Conservation (phyloP, 2,797 vertebrate species). For the Antrozous pallidus region DNA sequence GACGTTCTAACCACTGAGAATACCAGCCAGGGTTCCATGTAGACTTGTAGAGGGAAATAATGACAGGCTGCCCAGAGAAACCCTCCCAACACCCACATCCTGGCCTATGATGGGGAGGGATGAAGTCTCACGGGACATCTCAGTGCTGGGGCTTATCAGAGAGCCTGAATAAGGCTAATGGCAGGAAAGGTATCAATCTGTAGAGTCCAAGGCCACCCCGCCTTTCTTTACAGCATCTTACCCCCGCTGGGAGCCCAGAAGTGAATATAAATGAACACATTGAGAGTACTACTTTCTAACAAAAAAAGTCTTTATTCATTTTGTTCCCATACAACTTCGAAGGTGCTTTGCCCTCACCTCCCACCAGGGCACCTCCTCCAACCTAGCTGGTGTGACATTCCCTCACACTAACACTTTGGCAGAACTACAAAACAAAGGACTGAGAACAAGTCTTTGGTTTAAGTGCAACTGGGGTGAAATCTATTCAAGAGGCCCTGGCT, state of each 20-base stretch:
- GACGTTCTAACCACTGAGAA: neutral
- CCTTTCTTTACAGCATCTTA: neutral
- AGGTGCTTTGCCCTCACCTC: neutral
- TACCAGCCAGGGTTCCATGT: neutral
- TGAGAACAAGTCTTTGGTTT: neutral
- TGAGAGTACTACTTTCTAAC: neutral
- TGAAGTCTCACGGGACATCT: neutral
- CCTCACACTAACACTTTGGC: neutral
- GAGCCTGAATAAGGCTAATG: neutral
- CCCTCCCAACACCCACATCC: neutral
- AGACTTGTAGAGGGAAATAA: neutral
- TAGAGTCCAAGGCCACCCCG: neutral
- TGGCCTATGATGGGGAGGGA: neutral
- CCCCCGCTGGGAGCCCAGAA: neutral
- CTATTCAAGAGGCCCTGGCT: neutral
- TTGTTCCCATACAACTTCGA: slow-evolving; percentile 33
- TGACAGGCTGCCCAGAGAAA: neutral
- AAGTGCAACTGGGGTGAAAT: neutral
- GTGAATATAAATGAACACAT: neutral
- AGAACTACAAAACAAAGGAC: neutral
- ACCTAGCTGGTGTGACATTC: neutral
- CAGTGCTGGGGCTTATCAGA: neutral
- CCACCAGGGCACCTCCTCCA: neutral
- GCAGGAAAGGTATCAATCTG: neutral
- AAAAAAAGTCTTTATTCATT: slow-evolving; percentile 55